Evolutionary conservation across 2,113 vertebrate species (phyloP).

Genomic region (Syngnathus floridae): DNA sequence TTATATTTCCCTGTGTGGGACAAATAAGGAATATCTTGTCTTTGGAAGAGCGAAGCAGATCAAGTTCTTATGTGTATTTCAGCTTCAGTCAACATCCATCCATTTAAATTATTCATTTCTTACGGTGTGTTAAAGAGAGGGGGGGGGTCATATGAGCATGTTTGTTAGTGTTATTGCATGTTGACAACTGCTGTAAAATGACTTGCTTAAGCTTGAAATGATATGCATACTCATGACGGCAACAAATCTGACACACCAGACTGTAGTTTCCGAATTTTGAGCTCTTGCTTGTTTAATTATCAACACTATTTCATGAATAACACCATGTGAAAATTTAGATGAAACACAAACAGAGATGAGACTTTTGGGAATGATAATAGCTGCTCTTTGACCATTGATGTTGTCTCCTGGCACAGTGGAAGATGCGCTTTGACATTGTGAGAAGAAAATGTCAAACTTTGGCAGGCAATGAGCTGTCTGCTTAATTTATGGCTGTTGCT

Average conservation of each 20-base stretch:
- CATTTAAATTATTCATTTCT: background rate
- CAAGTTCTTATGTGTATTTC: slow-evolving; percentile 26
- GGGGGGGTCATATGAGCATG: background rate
- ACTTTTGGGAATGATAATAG: slow-evolving; percentile 39
- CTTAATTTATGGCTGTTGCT: slow-evolving; percentile 51
- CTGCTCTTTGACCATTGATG: slow-evolving; percentile 32
- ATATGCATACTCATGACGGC: slow-evolving; percentile 19
- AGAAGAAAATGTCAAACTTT: slow-evolving; percentile 49
- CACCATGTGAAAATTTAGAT: slow-evolving; percentile 28
- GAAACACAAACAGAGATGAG: slow-evolving; percentile 33
- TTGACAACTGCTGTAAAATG: slow-evolving; percentile 10
- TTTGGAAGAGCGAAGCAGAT: slow-evolving; percentile 35
- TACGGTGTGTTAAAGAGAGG: background rate
- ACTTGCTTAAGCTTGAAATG: slow-evolving; percentile 18
- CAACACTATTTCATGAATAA: slow-evolving; percentile 37
- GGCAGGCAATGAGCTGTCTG: slow-evolving; percentile 47
- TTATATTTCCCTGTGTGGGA: too few species aligned
- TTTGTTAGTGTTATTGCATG: slow-evolving; percentile 22
- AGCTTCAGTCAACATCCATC: slow-evolving; percentile 18
- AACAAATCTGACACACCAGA: slow-evolving; percentile 9
- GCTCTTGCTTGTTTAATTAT: slow-evolving; percentile 20
- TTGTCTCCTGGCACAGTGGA: slow-evolving; percentile 32
- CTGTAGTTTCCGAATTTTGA: slow-evolving; percentile 17
- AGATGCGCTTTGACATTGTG: slow-evolving; percentile 36
- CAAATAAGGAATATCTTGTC: slow-evolving; percentile 6